Base-by-base conservation (phyloP, 2,888 invertebrate species). In the Drosophila conformis region DNA sequence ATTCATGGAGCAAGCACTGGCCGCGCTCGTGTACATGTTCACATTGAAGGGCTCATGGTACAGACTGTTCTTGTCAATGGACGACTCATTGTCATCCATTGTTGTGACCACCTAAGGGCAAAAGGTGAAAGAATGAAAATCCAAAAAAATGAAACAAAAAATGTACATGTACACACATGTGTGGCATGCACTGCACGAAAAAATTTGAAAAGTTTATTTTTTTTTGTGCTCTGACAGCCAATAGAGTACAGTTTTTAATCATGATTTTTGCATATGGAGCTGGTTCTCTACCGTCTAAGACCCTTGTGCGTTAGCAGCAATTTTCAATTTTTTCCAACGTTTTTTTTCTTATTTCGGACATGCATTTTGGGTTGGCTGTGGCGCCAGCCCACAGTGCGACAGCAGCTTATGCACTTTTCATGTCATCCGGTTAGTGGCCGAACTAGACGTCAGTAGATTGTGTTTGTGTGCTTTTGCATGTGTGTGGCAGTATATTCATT, bases 41-140 rank as follows among this genome's bases (percentile, higher is more conserved):
- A 93, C 93, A 87, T 93, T 94, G 91, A 93, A 94, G 49, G 94
- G 94, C 87, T 94, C 94, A 85, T 94, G 94, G 83, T 94, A 94
- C 62, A 93, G 90, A 81, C 93, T 93, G 83, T 93, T 93, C 91
- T 93, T 93, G 91, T 93, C 93, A 80, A 93, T 93, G 75, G 93
- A 93, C 78, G 92, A 92, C 79, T 93, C 93, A 82, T 91, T 93
- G 91, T 93, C 93, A 78, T 92, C 92, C 91, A 92, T 93, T 76
- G 93, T 91, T 84, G 89, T 84, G 73, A 91, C 89, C 78, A 93
- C 93, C 93, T 92, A 87, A 81, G 77, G 88, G 78, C 81, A 65
- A 77, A 54, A 77, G 68, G 80, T 76, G 63, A 82, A 66, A 57
- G 40, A 57, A 59, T 48, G 35, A 27, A 69, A 54, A 33, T 40